A percentile compares a stretch with the other conserved stretches of the same genome.
Conservation (phyloP, 2,797 vertebrate species). For the Prionace glauca region DNA sequence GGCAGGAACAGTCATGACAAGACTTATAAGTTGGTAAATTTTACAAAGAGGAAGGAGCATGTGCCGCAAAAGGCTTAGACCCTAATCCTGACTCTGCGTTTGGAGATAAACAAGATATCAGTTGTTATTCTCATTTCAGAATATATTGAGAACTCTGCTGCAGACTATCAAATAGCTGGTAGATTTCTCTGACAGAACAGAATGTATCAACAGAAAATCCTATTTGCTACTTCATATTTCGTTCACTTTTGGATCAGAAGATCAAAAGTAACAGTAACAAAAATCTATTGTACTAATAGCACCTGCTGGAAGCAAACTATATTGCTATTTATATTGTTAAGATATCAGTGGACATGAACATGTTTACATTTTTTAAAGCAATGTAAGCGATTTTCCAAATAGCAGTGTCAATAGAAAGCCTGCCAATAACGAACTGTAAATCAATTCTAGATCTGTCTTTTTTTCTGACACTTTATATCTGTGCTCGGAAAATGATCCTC, state of each 20-base stretch:
- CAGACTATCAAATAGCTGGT: not conserved
- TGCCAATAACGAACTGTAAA: not conserved
- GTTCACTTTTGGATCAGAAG: not conserved
- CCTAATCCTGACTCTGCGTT: not conserved
- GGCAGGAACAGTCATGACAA: too few relatives aligned
- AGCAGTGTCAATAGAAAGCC: not conserved
- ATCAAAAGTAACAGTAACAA: not conserved
- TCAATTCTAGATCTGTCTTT: not conserved
- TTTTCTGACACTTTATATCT: not conserved
- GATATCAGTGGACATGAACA: not conserved
- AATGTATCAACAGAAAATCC: not conserved
- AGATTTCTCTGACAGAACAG: not conserved
- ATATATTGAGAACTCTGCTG: not conserved
- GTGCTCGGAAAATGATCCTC: not conserved
- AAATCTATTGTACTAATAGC: not conserved
- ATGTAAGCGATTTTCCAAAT: not conserved
- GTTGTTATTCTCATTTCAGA: not conserved
- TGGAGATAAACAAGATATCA: not conserved
- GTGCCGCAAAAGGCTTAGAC: not conserved
- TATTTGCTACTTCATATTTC: not conserved
- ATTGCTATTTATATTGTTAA: not conserved
- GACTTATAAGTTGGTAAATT: too few relatives aligned
- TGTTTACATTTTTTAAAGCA: conserved; percentile 2
- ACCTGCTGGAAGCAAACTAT: not conserved
- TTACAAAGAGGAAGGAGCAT: not conserved